These are phyloP conservation scores for Platycnemis pennipes DNA, from an alignment of 2,888 invertebrate species.

Conservation along the genomic window DNA sequence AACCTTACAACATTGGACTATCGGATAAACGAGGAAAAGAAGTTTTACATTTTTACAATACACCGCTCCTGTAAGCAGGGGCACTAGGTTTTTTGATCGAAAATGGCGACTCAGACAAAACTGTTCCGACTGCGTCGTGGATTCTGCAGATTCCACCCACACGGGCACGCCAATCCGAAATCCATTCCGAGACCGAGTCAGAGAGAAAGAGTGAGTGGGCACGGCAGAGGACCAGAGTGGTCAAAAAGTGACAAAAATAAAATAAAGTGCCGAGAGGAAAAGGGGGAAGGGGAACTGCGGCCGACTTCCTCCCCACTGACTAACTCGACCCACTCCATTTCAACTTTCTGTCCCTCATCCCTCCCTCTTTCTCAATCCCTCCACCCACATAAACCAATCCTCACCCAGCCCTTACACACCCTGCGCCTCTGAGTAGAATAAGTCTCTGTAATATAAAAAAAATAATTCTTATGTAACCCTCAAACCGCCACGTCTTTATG, in stretches of 20 bases:
- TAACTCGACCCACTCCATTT: too few relatives aligned
- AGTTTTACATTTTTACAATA: too few relatives aligned
- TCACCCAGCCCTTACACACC: neutral
- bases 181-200: neutral
- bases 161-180: neutral
- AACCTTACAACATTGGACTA: too few relatives aligned
- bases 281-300: neutral
- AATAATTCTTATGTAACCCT: too few relatives aligned
- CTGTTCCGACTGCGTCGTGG: neutral
- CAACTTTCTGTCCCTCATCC: neutral
- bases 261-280: neutral
- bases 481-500: too few relatives aligned
- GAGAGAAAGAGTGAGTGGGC: neutral
- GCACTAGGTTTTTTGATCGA: too few relatives aligned
- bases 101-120: too few relatives aligned
- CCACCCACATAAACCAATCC: slow-evolving; percentile 19
- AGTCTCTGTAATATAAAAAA: too few relatives aligned
- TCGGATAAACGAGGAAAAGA: too few relatives aligned
- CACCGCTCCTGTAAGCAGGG: too few relatives aligned
- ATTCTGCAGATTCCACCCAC: neutral
- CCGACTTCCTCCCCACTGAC: neutral
- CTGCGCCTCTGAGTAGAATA: too few relatives aligned
- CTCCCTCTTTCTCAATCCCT: slow-evolving; percentile 15
- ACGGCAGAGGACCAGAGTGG: neutral
- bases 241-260: neutral